Conservation (phyloP, 2,797 vertebrate genomes). For the Tiaroga cobitis region DNA sequence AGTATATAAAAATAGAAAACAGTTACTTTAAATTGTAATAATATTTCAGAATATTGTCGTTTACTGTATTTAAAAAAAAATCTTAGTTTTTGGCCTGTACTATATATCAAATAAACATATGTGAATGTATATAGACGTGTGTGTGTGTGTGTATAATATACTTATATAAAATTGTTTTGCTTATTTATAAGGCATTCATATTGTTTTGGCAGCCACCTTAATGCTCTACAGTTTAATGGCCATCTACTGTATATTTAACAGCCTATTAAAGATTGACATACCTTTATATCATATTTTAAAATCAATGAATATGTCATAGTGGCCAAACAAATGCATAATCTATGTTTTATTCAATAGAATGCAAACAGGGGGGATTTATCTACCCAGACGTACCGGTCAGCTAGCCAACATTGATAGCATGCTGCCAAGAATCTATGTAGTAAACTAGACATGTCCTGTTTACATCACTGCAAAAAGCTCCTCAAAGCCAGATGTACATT, state of each 20-base stretch:
- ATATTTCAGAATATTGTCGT: too few relatives aligned
- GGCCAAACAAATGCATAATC: neutral
- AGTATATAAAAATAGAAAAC: too few relatives aligned
- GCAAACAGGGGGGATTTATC: neutral
- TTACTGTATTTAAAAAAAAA: too few relatives aligned
- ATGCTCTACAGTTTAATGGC: neutral
- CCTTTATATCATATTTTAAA: neutral
- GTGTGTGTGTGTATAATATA: neutral
- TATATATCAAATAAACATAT: too few relatives aligned
- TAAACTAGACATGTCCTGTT: neutral
- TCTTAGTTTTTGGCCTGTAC: too few relatives aligned
- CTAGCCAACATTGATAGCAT: neutral
- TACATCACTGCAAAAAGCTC: conserved; percentile 13
- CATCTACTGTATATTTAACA: neutral
- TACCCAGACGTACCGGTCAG: neutral
- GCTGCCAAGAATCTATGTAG: conserved; percentile 16
- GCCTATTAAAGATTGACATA: neutral
- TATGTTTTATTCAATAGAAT: conserved; percentile 13
- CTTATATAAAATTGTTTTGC: neutral
- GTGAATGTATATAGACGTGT: too few relatives aligned
- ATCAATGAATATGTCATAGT: neutral
- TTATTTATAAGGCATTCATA: conserved; percentile 17
- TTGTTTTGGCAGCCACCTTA: conserved; percentile 10
- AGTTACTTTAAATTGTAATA: too few relatives aligned
- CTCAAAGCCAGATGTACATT: conserved; percentile 19